Evolutionary conservation across 2,113 vertebrate genomes (phyloP).

Genomic region (Rhipidura dahli): DNA sequence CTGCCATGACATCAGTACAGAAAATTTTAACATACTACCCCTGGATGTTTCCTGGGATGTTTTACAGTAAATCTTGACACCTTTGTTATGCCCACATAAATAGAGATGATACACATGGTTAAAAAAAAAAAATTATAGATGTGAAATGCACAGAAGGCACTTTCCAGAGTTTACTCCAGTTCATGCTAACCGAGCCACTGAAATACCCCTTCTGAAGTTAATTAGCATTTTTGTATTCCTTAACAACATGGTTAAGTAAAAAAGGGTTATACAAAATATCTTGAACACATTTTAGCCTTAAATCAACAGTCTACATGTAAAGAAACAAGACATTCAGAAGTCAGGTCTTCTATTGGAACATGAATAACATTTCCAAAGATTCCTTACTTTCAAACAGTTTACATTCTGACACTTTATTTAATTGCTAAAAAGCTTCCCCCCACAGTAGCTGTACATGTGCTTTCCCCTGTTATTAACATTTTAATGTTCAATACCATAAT

Average conservation of each 20-base stretch:
- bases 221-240: not conserved
- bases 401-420: not conserved
- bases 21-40: not conserved
- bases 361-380: not conserved
- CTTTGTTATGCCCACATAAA: not conserved
- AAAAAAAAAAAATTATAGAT: not conserved
- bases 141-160: slow-evolving; percentile 39
- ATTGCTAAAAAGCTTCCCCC: not conserved
- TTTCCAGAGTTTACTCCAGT: slow-evolving; percentile 13
- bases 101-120: not conserved
- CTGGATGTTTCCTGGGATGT: not conserved
- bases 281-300: not conserved
- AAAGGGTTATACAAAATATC: not conserved
- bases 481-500: not conserved
- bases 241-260: not conserved
- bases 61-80: not conserved
- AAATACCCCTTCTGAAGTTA: not conserved
- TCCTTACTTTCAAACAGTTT: not conserved
- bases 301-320: not conserved
- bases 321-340: not conserved
- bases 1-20: not conserved
- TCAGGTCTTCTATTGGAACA: not conserved
- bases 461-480: not conserved
- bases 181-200: not conserved
- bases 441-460: not conserved